Evolutionary conservation across 2,113 vertebrate genomes (phyloP), one percentile per base, ranked within the genome.

Genomic region (Chionomys nivalis): DNA sequence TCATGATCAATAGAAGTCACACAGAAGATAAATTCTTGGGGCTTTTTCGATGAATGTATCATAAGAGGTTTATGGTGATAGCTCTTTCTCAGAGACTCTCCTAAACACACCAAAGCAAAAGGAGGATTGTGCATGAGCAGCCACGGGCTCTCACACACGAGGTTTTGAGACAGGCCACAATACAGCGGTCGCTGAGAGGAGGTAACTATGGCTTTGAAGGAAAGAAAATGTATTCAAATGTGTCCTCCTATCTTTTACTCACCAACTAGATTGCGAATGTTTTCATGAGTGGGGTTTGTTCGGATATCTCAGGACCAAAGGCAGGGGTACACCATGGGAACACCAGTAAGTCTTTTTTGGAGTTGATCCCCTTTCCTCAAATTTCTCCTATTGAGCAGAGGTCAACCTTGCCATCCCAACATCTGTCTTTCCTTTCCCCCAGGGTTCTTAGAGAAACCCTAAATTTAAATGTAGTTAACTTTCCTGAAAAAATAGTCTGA

Each of bases 1-100:
- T 91, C 58, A 44, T 23, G 87, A 96, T 95, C 93, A 75, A 93
- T 96, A 77, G 49, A 79, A 77, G 91, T 94, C 76, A 63, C 63
- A 86, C 24, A 31, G 91, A 90, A 89, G 91, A 94, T 89, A 93
- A 72, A 94, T 91, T 86, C 81, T 78, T 76, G 63, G 70, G 12
- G 65, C 3, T 94, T 42, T 86, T 93, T 94, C 95, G 90, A 36
- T 31, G 47, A 93, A 66, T 52, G 2, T 19, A 39, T 73, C 85
- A 39, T 83, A 91, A 66, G 49, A 42, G 83, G 33, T 75, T 95
- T 87, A 61, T 49, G 42, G 13, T 73, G 49, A 79, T 52, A 58
- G 21, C 42, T 89, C 73, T 92, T 79, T 73, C 14, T 52, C 36
- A 36, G 72, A 63, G 36, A 94, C 24, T 42, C 39, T 63, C 8